These are phyloP conservation scores for Drosophila monieri DNA, from an alignment of 2,888 invertebrate genomes.

Conservation along the genomic window DNA sequence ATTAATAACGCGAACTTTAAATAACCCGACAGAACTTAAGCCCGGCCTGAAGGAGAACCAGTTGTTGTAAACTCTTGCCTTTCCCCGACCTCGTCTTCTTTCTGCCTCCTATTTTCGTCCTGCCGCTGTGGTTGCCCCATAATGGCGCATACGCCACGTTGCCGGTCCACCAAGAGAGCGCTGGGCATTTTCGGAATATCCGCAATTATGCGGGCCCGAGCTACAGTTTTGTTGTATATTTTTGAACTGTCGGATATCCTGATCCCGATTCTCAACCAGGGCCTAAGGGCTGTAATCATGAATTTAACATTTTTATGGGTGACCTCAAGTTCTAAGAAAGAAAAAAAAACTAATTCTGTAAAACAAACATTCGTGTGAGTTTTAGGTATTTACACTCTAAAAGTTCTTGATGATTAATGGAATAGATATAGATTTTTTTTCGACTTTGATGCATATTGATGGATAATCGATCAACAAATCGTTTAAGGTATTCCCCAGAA, in stretches of 20 bases:
- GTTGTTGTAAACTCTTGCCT: slow-evolving; percentile 13
- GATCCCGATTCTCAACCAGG: not conserved
- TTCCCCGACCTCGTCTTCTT: not conserved
- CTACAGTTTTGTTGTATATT: not conserved
- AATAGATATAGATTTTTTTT: too few species aligned
- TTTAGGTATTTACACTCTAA: too few species aligned
- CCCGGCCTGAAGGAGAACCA: slow-evolving; percentile 4
- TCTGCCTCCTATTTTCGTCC: slow-evolving; percentile 1
- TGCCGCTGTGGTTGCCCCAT: slow-evolving; percentile 21
- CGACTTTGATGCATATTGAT: too few species aligned
- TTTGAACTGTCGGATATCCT: slow-evolving; percentile 1
- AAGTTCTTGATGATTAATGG: too few species aligned
- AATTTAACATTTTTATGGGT: not conserved
- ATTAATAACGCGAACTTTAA: slow-evolving; percentile 68
- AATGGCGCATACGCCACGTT: slow-evolving; percentile 45
- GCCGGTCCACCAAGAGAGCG: slow-evolving; percentile 7
- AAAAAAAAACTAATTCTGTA: not conserved
- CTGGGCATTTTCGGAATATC: slow-evolving; percentile 19
- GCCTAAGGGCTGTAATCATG: not conserved
- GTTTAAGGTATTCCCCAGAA: too few species aligned
- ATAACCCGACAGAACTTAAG: slow-evolving; percentile 54
- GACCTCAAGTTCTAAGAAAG: not conserved
- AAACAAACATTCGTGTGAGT: not conserved
- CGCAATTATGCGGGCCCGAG: slow-evolving; percentile 1
- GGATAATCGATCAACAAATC: too few species aligned